A percentile compares a stretch with the other conserved stretches of the same genome.
phyloP scores from a whole-genome alignment of 1,140 invertebrate species.

The Calliphora vicina region DNA sequence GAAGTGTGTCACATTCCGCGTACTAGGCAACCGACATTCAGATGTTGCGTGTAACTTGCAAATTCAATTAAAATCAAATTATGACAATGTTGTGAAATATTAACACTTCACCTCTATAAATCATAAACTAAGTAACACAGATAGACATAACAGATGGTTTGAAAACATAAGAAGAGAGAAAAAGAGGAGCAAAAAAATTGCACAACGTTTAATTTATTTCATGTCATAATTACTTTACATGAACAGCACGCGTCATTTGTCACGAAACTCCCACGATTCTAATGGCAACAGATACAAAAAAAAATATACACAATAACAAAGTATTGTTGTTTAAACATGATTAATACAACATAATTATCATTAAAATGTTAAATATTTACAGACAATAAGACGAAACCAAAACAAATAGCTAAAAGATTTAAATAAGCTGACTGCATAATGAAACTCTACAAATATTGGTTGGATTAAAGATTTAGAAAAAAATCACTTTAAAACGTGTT shows the following conservation, averaged over 20 bases:
- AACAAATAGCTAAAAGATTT: not conserved
- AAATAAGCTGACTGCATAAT: not conserved
- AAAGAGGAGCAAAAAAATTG: not conserved
- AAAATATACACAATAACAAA: not conserved
- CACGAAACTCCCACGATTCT: conserved; percentile 7
- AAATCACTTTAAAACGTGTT: too few species aligned
- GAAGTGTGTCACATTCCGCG: not conserved
- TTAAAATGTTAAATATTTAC: not conserved
- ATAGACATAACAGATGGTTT: not conserved
- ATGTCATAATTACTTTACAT: not conserved
- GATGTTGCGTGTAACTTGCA: not conserved
- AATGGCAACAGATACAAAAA: not conserved
- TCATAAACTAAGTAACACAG: not conserved
- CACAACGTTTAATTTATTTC: not conserved
- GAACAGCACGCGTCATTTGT: not conserved
- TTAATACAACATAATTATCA: not conserved
- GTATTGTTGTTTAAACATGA: not conserved
- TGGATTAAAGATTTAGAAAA: too few species aligned
- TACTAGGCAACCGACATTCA: not conserved
- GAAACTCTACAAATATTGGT: too few species aligned
- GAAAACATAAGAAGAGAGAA: not conserved
- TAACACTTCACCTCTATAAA: not conserved
- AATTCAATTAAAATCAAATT: conserved; percentile 10
- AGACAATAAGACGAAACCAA: not conserved
- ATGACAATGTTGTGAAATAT: conserved; percentile 15